A percentile compares a stretch with the other conserved stretches of the same genome.
Conservation (phyloP, 2,888 invertebrate genomes). For the Taenaris catops region DNA sequence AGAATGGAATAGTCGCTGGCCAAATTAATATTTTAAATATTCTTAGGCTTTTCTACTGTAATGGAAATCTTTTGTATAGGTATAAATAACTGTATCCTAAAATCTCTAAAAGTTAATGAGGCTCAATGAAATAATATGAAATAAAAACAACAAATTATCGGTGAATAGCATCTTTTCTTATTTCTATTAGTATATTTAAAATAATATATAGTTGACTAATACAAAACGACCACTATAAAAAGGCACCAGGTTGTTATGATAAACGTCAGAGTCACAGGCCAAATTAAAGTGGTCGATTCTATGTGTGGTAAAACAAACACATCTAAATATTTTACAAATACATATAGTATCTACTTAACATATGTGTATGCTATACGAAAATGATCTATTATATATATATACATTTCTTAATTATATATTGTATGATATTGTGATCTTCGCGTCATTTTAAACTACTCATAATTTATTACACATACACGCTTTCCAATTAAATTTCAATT, state of each 20-base stretch:
- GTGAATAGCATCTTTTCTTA: conserved; percentile 60
- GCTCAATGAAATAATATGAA: no score
- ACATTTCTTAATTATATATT: conserved; percentile 41
- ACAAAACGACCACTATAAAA: conserved; percentile 38
- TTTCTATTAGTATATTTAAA: conserved; percentile 48
- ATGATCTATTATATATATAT: conserved; percentile 58
- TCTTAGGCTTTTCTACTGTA: no score
- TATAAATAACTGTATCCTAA: no score
- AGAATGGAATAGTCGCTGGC: no score
- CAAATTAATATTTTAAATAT: no score
- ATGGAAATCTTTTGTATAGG: no score
- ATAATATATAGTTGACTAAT: conserved; percentile 60
- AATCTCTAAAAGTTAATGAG: no score
- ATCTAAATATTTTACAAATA: conserved; percentile 66
- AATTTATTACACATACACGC: no score
- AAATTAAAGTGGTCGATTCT: conserved; percentile 33
- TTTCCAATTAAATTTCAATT: no score
- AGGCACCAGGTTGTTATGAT: conserved; percentile 25
- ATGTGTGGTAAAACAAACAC: conserved; percentile 65
- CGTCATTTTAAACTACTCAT: conserved; percentile 14
- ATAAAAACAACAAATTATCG: conserved; percentile 48
- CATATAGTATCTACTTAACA: conserved; percentile 53
- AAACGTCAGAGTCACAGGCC: conserved; percentile 22
- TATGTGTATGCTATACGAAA: conserved; percentile 46
- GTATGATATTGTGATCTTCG: conserved; percentile 36